These are phyloP conservation scores for Muricea muricata DNA, from an alignment of 92 coral and sea anemone species.

Conservation along the genomic window DNA sequence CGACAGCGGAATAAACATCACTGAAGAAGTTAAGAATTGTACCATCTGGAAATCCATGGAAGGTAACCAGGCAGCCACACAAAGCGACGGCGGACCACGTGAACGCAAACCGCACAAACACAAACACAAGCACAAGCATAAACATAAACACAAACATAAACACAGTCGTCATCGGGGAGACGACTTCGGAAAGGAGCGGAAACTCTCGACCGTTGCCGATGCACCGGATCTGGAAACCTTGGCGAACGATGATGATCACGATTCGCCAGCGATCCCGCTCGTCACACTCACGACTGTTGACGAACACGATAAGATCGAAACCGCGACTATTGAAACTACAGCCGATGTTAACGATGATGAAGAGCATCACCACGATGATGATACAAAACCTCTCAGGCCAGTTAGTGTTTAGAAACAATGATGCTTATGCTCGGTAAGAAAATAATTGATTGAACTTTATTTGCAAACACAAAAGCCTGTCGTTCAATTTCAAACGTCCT, in stretches of 20 bases:
- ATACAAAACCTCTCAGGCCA: neutral
- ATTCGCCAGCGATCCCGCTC: constrained; percentile 12
- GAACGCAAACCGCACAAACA: constrained; percentile 37
- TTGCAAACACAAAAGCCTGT: too few relatives aligned
- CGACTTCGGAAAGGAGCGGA: constrained; percentile 6
- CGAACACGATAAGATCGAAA: neutral
- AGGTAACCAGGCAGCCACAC: neutral
- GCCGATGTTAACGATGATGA: neutral
- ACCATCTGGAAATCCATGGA: constrained; percentile 84
- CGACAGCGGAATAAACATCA: constrained; percentile 73
- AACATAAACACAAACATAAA: constrained; percentile 22
- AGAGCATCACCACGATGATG: neutral
- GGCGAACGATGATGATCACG: constrained; percentile 39
- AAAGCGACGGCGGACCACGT: neutral
- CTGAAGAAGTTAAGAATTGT: constrained; percentile 89
- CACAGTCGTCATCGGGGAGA: neutral
- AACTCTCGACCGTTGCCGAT: constrained; percentile 39
- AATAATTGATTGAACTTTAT: too few relatives aligned
- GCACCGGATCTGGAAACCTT: constrained; percentile 24
- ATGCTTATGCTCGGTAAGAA: neutral
- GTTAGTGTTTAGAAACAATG: neutral
- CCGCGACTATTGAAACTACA: neutral
- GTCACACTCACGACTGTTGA: constrained; percentile 30
- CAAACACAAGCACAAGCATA: constrained; percentile 24
- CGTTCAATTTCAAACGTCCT: too few relatives aligned